These are phyloP conservation scores for Actinia equina DNA, from an alignment of 64 coral and sea anemone species.

Conservation along the genomic window DNA sequence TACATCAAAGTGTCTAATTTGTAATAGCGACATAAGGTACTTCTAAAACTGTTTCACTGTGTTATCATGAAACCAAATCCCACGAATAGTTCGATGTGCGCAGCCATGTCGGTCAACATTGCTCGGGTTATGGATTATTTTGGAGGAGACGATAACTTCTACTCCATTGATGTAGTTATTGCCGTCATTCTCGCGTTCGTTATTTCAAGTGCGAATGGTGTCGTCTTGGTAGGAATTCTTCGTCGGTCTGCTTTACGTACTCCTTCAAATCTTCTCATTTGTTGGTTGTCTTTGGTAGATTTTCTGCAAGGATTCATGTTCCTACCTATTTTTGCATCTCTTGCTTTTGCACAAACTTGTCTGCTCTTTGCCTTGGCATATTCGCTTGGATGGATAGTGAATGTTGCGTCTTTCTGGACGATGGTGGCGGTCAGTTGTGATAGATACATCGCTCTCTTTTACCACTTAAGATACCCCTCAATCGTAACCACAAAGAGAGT, in stretches of 20 bases:
- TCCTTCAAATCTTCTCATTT: slow-evolving; percentile 2
- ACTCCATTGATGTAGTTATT: too few relatives aligned
- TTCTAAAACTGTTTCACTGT: too few relatives aligned
- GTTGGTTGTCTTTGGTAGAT: neutral
- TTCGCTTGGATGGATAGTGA: too few relatives aligned
- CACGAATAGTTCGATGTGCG: too few relatives aligned
- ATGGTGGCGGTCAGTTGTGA: neutral
- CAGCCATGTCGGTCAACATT: too few relatives aligned
- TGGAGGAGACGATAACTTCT: too few relatives aligned
- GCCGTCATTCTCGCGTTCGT: neutral
- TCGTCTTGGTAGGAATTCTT: neutral
- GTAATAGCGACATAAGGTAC: too few relatives aligned
- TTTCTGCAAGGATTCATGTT: neutral
- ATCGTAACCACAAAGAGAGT: neutral
- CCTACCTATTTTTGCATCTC: neutral
- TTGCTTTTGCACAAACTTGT: too few relatives aligned
- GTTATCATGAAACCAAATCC: too few relatives aligned
- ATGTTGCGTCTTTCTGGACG: neutral
- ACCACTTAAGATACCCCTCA: neutral
- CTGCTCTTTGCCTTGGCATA: too few relatives aligned
- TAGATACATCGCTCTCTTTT: neutral
- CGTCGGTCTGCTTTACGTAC: neutral
- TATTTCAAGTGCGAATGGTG: neutral
- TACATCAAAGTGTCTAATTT: too few relatives aligned
- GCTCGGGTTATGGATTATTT: too few relatives aligned